Evolutionary conservation across 2,113 vertebrate genomes (phyloP).

Genomic region (Equus quagga): DNA sequence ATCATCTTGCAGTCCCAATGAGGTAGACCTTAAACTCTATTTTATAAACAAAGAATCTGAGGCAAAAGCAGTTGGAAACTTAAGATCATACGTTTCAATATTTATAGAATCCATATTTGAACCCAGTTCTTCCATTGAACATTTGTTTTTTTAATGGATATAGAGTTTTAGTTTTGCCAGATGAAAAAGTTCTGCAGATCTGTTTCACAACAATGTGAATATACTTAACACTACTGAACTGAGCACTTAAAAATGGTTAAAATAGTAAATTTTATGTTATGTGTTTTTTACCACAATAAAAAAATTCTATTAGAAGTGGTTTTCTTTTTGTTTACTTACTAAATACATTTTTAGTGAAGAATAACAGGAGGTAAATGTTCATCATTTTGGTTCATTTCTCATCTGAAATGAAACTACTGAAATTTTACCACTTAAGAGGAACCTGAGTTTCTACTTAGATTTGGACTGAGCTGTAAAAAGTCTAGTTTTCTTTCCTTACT

Average conservation of each 20-base stretch:
- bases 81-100: background rate
- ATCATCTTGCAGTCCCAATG: background rate
- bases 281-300: background rate
- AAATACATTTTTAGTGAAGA: conserved; percentile 30
- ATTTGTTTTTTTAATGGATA: background rate
- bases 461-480: background rate
- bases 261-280: background rate
- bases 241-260: background rate
- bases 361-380: background rate
- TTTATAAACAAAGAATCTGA: background rate
- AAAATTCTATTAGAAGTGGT: background rate
- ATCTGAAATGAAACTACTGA: background rate
- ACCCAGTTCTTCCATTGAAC: background rate
- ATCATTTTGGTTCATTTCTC: background rate
- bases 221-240: background rate
- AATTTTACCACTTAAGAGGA: conserved; percentile 20
- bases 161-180: background rate
- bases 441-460: background rate
- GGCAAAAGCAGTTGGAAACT: background rate
- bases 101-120: background rate
- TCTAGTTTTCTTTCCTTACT: background rate
- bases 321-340: conserved; percentile 18
- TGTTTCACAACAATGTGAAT: background rate
- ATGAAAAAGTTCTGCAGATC: background rate
- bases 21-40: background rate